These are phyloP conservation scores for Sebastes melanostomus DNA, from an alignment of 2,797 vertebrate genomes.

Conservation along the genomic window DNA sequence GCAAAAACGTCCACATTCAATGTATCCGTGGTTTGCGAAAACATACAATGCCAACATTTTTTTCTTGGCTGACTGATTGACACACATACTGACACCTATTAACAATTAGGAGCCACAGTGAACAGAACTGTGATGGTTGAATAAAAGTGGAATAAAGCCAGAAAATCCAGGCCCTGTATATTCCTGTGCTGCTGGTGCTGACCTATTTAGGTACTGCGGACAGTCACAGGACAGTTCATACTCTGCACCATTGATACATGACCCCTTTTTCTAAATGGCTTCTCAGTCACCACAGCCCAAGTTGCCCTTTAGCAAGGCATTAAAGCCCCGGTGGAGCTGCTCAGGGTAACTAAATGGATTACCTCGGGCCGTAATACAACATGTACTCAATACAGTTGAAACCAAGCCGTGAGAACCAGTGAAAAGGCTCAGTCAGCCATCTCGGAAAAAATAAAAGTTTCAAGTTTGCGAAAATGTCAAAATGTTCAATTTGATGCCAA, in stretches of 20 bases:
- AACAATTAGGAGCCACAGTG: not conserved
- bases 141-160: not conserved
- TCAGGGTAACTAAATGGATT: not conserved
- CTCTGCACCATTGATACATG: not conserved
- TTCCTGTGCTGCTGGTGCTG: not conserved
- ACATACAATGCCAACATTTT: not conserved
- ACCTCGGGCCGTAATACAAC: not conserved
- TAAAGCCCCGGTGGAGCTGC: not conserved
- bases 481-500: not conserved
- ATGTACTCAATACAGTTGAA: not conserved
- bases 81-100: not conserved
- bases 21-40: too few species aligned
- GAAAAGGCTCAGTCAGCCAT: not conserved
- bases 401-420: not conserved
- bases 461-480: not conserved
- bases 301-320: not conserved
- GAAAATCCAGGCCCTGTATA: not conserved
- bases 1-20: not conserved
- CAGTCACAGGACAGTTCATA: not conserved
- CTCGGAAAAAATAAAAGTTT: not conserved
- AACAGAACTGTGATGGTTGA: not conserved
- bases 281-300: not conserved
- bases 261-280: not conserved
- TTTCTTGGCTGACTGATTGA: not conserved
- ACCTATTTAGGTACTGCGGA: not conserved